Percentiles rank a stretch among this genome's conserved stretches.
phyloP scores from a whole-genome alignment of 2,113 vertebrate species.

The Gobio gobio region DNA sequence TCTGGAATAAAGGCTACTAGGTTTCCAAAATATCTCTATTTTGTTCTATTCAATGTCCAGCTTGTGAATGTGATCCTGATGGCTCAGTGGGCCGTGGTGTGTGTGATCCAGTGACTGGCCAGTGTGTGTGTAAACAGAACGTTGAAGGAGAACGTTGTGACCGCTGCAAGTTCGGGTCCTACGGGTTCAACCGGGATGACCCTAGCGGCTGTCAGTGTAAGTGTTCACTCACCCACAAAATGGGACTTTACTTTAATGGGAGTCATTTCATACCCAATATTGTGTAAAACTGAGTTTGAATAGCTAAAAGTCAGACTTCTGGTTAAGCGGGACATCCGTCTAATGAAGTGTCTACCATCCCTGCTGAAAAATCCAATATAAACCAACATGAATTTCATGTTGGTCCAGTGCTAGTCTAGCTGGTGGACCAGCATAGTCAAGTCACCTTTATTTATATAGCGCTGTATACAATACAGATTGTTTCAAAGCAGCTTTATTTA shows the following conservation, averaged over 20 bases:
- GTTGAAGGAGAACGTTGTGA: slow-evolving; percentile 82
- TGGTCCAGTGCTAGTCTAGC: too few species aligned
- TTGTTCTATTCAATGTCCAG: slow-evolving; percentile 62
- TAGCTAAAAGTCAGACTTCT: not conserved
- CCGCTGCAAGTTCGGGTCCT: slow-evolving; percentile 79
- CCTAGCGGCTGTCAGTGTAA: slow-evolving; percentile 81
- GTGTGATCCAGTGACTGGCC: slow-evolving; percentile 78
- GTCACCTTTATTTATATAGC: too few species aligned
- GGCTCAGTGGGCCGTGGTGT: slow-evolving; percentile 71
- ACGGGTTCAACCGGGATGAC: slow-evolving; percentile 70
- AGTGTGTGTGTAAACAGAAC: slow-evolving; percentile 82
- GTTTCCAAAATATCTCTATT: not conserved
- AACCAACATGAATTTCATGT: too few species aligned
- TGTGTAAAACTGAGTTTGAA: not conserved
- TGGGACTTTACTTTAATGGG: not conserved
- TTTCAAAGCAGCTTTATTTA: too few species aligned
- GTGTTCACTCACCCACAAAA: slow-evolving; percentile 41
- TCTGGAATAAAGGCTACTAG: not conserved
- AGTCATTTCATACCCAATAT: not conserved
- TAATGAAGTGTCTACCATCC: too few species aligned
- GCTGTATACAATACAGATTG: too few species aligned
- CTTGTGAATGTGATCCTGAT: slow-evolving; percentile 78
- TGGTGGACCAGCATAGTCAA: too few species aligned
- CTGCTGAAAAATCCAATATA: too few species aligned
- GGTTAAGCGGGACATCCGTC: too few species aligned